phyloP scores from a whole-genome alignment of 1,140 invertebrate species.

The Pachypsylla venusta region DNA sequence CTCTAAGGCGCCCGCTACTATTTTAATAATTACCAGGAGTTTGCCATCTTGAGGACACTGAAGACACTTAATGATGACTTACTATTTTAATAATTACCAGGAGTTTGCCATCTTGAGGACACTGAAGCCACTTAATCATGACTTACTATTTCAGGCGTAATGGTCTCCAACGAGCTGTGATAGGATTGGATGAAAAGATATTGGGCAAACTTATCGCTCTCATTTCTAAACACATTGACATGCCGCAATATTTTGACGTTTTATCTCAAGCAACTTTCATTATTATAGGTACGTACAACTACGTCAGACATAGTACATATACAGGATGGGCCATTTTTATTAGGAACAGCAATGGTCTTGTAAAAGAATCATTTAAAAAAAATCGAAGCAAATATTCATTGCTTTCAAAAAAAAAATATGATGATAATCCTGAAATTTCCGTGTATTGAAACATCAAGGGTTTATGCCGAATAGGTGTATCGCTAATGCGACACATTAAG shows the following conservation, averaged over 20 bases:
- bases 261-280: not conserved
- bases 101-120: slow-evolving; percentile 2
- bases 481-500: too few relatives aligned
- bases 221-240: not conserved
- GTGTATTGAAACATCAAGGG: too few relatives aligned
- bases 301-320: too few relatives aligned
- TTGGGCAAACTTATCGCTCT: not conserved
- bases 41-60: not conserved
- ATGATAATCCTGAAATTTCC: too few relatives aligned
- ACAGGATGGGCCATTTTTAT: too few relatives aligned
- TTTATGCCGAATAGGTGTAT: too few relatives aligned
- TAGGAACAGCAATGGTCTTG: too few relatives aligned
- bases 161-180: slow-evolving; percentile 52
- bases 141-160: slow-evolving; percentile 37
- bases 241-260: slow-evolving; percentile 5
- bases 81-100: not conserved
- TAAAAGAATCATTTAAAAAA: too few relatives aligned
- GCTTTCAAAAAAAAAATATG: too few relatives aligned
- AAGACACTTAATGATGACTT: not conserved
- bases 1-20: not conserved
- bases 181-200: slow-evolving; percentile 45
- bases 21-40: not conserved
- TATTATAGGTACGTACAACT: slow-evolving; percentile 2
- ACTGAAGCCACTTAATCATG: slow-evolving; percentile 2
- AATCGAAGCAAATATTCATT: too few relatives aligned